These are phyloP conservation scores for Microctenopoma stevenorrisi DNA, from an alignment of 2,797 vertebrate species.

Conservation along the genomic window DNA sequence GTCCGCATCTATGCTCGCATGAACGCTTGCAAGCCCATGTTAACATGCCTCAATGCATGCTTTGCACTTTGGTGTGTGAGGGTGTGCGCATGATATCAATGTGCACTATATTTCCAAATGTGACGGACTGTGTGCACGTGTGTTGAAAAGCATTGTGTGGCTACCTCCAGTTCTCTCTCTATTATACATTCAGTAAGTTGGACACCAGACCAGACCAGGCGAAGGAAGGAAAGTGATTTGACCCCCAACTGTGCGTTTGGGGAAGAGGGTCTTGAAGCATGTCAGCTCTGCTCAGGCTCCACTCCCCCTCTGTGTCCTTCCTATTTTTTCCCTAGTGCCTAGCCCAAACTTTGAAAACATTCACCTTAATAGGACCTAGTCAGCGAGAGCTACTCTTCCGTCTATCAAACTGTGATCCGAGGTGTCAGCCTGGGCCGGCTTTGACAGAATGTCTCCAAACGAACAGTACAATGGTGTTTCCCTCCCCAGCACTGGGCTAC, in stretches of 20 bases:
- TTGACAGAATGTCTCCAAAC: constrained; percentile 85
- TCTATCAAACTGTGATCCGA: constrained; percentile 85
- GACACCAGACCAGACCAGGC: constrained; percentile 73
- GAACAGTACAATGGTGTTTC: constrained; percentile 81
- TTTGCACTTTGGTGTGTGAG: constrained; percentile 39
- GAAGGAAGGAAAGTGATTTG: constrained; percentile 78
- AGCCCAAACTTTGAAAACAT: constrained; percentile 85
- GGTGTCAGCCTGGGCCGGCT: constrained; percentile 79
- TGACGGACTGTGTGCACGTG: constrained; percentile 9
- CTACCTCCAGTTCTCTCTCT: constrained; percentile 54
- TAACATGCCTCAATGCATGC: constrained; percentile 52
- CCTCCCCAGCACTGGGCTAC: constrained; percentile 74
- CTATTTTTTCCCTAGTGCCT: constrained; percentile 88
- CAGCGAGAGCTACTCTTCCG: constrained; percentile 81
- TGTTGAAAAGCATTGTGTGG: constrained; percentile 37
- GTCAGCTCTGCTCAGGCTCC: constrained; percentile 84
- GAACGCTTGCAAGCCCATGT: constrained; percentile 40
- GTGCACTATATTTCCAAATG: constrained; percentile 23
- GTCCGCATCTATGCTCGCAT: constrained; percentile 42
- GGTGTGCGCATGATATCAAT: constrained; percentile 16
- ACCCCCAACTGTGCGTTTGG: constrained; percentile 79
- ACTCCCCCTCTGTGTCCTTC: constrained; percentile 86
- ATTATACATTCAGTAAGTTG: constrained; percentile 76
- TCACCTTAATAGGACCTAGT: constrained; percentile 85
- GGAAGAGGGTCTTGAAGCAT: constrained; percentile 83